Evolutionary conservation across 1,140 invertebrate species (phyloP).

Genomic region (Telenomus remus): DNA sequence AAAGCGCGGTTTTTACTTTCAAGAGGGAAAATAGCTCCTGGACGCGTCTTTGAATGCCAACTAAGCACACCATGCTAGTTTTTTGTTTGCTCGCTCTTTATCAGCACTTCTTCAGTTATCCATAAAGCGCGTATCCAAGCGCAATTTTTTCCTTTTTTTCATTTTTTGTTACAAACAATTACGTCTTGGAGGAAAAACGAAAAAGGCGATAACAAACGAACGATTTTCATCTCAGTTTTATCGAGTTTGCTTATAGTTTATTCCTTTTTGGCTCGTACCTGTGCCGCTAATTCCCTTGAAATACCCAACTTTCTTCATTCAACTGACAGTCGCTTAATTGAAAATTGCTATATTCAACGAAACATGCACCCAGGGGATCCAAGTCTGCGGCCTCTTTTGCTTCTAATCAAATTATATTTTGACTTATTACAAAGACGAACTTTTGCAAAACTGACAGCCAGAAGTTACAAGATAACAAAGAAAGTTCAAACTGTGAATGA

Average conservation of each 20-base stretch:
- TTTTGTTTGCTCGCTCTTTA: constrained; percentile 2
- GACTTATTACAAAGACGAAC: constrained; percentile 1
- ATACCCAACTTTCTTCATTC: constrained; percentile 23
- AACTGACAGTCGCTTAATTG: constrained; percentile 27
- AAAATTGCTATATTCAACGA: constrained; percentile 24
- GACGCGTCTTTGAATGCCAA: constrained; percentile 32
- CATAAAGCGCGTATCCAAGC: too few species aligned
- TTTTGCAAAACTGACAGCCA: neutral
- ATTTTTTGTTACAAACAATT: too few species aligned
- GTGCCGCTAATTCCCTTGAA: constrained; percentile 21
- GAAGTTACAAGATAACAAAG: too few species aligned
- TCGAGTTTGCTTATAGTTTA: constrained; percentile 1
- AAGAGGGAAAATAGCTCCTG: constrained; percentile 20
- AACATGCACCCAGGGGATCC: constrained; percentile 4
- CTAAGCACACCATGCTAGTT: neutral
- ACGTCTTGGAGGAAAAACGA: too few species aligned
- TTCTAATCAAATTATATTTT: constrained; percentile 11
- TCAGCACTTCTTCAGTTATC: neutral
- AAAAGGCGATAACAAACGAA: neutral
- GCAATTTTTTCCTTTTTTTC: too few species aligned
- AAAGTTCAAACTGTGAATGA: too few species aligned
- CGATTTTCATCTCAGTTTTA: neutral
- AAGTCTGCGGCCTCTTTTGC: neutral
- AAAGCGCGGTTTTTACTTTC: constrained; percentile 8
- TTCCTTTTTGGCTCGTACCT: constrained; percentile 5